A percentile compares a stretch with the other conserved stretches of the same genome.
Evolutionary conservation across 2,797 vertebrate genomes (phyloP).

Genomic region (Pantherophis vulpinus): DNA sequence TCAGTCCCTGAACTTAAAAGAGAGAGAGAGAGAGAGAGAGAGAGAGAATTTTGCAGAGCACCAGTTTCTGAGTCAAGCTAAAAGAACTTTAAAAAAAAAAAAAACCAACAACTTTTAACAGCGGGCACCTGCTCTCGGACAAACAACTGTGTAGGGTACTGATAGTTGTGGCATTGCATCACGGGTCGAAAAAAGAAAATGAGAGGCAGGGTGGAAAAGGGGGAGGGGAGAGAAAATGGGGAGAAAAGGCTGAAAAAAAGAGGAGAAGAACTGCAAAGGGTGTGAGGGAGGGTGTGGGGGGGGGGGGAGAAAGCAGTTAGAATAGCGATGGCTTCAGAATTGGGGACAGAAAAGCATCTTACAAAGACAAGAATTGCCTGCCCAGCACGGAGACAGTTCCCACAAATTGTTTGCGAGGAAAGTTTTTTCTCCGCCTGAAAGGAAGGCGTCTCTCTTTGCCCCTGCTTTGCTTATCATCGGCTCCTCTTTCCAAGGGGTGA

Average conservation of each 20-base stretch:
- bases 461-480: too few species aligned
- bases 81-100: conserved; percentile 71
- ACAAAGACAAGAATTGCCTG: background rate
- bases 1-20: conserved; percentile 78
- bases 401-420: background rate
- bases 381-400: too few species aligned
- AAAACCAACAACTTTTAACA: conserved; percentile 50
- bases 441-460: accelerated
- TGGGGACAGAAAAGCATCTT: too few species aligned
- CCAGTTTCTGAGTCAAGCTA: conserved; percentile 80
- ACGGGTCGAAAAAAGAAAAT: conserved; percentile 71
- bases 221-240: background rate
- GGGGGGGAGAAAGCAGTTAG: too few species aligned
- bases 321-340: background rate
- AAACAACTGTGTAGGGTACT: conserved; percentile 84
- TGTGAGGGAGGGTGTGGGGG: too few species aligned
- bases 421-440: background rate
- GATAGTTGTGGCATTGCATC: conserved; percentile 76
- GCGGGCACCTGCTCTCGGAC: conserved; percentile 86
- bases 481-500: background rate
- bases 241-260: background rate
- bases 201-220: conserved; percentile 50
- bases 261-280: conserved; percentile 48
- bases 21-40: background rate
- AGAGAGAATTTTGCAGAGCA: conserved; percentile 53